Evolutionary conservation across 2,113 vertebrate genomes (phyloP).

Genomic region (Prinia subflava): DNA sequence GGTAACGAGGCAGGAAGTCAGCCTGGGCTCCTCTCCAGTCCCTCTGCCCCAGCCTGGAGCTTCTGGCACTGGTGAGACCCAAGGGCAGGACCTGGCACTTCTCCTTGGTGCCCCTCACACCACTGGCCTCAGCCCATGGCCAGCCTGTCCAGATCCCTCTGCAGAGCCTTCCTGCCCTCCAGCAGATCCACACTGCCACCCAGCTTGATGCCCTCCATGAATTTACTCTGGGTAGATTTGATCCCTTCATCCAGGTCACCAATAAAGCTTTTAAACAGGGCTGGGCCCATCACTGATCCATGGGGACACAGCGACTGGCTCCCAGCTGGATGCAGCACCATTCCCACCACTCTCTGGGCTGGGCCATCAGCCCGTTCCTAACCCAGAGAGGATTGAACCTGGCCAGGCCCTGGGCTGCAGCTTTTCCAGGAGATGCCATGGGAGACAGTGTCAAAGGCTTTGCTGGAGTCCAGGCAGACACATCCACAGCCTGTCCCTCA

Average conservation of each 20-base stretch:
- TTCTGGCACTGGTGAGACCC: neutral
- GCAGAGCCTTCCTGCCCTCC: neutral
- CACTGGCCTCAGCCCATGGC: neutral
- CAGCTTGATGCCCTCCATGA: neutral
- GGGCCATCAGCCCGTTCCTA: neutral
- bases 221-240: rapidly evolving
- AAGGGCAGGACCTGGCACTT: neutral
- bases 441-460: rapidly evolving
- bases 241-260: neutral
- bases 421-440: neutral
- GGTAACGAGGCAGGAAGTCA: neutral
- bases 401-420: neutral
- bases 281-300: rapidly evolving
- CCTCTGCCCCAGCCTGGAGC: neutral
- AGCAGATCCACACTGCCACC: neutral
- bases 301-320: too few species aligned
- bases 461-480: neutral
- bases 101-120: neutral
- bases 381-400: neutral
- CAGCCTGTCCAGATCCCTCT: neutral
- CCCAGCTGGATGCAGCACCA: neutral
- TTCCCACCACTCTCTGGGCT: neutral
- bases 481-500: neutral
- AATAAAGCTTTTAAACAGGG: neutral
- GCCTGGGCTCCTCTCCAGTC: neutral